Conservation (phyloP, 2,113 vertebrate genomes). For the Cettia cetti region DNA sequence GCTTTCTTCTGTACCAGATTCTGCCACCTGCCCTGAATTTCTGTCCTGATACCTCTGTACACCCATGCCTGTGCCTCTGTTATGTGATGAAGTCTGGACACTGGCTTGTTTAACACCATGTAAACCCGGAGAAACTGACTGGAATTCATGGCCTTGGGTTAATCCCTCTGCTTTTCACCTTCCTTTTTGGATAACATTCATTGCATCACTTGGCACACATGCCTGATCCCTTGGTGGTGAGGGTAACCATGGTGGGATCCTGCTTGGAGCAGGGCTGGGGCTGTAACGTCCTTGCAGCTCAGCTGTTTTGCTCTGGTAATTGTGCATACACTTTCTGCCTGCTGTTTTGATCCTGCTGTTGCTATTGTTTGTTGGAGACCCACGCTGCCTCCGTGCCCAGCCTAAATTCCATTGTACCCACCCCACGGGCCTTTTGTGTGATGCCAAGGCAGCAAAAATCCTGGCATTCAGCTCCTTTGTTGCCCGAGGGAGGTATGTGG, state of each 20-base stretch:
- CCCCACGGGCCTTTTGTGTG: constrained; percentile 44
- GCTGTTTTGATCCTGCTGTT: constrained; percentile 62
- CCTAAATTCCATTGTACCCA: constrained; percentile 59
- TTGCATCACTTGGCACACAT: neutral
- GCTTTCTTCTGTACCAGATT: neutral
- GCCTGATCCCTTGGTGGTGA: neutral
- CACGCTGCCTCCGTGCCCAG: constrained; percentile 48
- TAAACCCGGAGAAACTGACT: neutral
- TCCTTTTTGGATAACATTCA: neutral
- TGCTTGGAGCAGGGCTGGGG: neutral
- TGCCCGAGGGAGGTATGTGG: constrained; percentile 48
- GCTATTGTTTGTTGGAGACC: constrained; percentile 61
- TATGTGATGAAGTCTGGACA: neutral
- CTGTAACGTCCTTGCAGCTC: neutral
- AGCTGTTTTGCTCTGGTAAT: constrained; percentile 21
- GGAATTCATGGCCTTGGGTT: neutral
- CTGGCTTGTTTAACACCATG: neutral
- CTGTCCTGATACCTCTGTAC: neutral
- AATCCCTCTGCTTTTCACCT: constrained; percentile 30
- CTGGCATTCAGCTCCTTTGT: constrained; percentile 36
- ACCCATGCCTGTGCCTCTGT: neutral
- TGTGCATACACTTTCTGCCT: constrained; percentile 28
- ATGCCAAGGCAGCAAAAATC: constrained; percentile 48
- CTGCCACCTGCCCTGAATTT: neutral
- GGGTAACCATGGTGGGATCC: neutral